phyloP scores from a whole-genome alignment of 2,113 vertebrate species.

The Muntiacus muntjak region DNA sequence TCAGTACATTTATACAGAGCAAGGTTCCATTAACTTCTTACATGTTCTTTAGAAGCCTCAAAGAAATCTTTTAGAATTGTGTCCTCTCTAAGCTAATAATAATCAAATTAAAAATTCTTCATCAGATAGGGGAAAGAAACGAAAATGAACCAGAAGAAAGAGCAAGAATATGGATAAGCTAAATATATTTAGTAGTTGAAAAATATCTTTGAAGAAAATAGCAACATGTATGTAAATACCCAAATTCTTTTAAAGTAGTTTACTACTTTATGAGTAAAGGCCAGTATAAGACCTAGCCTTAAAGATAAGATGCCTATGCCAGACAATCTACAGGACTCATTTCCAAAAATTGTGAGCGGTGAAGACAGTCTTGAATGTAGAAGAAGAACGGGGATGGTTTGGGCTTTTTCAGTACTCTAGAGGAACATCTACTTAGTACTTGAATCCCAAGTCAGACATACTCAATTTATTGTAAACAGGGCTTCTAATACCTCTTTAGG shows the following conservation, averaged over 20 bases:
- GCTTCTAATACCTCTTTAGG: slow-evolving; percentile 86
- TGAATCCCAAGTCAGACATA: background rate
- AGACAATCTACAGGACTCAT: background rate
- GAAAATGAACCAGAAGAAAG: background rate
- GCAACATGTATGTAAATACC: background rate
- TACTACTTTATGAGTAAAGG: background rate
- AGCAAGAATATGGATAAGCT: background rate
- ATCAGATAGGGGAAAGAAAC: background rate
- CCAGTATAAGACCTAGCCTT: background rate
- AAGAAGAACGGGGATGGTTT: too few species aligned
- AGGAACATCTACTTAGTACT: background rate
- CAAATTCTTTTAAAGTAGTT: background rate
- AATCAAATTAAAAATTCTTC: slow-evolving; percentile 30
- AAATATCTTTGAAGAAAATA: slow-evolving; percentile 10
- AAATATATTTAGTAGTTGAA: background rate
- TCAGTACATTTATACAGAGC: background rate
- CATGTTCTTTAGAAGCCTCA: background rate
- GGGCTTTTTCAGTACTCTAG: background rate
- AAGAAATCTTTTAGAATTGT: background rate
- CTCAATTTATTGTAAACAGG: background rate
- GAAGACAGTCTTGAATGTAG: background rate
- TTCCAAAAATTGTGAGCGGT: background rate
- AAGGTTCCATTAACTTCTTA: background rate
- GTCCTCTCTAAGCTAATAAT: background rate
- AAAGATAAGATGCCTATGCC: background rate